These are phyloP conservation scores for Strigamia maritima DNA, from an alignment of 2,888 invertebrate species.

Conservation along the genomic window DNA sequence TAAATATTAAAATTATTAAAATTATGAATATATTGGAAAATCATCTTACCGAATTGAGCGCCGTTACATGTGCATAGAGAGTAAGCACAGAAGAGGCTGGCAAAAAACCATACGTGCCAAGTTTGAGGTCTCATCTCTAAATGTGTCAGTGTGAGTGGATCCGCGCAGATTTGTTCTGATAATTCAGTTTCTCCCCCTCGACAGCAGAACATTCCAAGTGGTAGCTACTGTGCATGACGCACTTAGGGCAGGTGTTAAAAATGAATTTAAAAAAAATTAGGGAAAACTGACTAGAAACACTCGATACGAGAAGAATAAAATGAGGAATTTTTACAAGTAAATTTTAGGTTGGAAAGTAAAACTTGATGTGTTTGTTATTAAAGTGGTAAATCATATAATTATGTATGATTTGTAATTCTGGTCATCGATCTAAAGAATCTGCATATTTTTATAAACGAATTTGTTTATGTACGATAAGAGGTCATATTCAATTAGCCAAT, in stretches of 20 bases:
- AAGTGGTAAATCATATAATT: neutral
- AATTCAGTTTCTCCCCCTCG: constrained; percentile 32
- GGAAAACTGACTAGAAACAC: neutral
- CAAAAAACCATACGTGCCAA: constrained; percentile 21
- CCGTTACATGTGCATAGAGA: neutral
- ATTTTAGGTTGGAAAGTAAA: constrained; percentile 7
- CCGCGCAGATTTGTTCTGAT: constrained; percentile 23
- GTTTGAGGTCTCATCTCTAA: constrained; percentile 19
- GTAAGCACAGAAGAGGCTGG: neutral
- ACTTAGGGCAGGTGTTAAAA: neutral
- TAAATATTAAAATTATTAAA: neutral
- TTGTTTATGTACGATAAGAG: neutral
- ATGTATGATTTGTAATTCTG: constrained; percentile 16
- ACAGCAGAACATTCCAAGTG: constrained; percentile 25
- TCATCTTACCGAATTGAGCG: neutral
- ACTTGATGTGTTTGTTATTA: neutral
- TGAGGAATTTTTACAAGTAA: neutral
- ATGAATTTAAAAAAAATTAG: neutral
- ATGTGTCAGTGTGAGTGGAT: constrained; percentile 34
- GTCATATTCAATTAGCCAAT: neutral
- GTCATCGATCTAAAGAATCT: neutral
- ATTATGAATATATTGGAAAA: neutral
- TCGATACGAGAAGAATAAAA: neutral
- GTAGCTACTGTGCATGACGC: constrained; percentile 3
- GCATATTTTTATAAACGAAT: neutral